Base-by-base conservation (phyloP, 2,888 invertebrate species). In the Rhamnusium bicolor region DNA sequence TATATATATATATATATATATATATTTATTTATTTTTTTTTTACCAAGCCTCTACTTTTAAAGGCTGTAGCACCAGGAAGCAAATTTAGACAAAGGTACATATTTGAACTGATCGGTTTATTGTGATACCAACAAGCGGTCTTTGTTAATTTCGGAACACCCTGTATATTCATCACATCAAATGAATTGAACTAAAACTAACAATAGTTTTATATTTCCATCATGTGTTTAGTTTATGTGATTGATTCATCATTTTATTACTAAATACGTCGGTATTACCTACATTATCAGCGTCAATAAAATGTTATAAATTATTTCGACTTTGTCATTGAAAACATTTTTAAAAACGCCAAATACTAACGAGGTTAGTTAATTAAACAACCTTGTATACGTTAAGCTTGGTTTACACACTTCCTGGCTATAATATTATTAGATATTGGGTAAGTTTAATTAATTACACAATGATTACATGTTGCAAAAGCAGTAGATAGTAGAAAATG, bases 371-470 rank as follows among this genome's bases (percentile, higher is more conserved):
- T 58, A 58, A 58, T 58, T 58, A 12, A 58, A 27, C 18, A 58
- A 58, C 58, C 58, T 58, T 58, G 58, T 16, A 16, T 58, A 29
- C 18, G 58, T 32, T 32, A 58, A 32, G 58, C 58, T 32, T 58
- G 58, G 58, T 58, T 58, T 58, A n/a, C 58, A 58, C 58, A 58
- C 32, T 58, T 58, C 58, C 58, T 58, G 58, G 29, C 58, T 18
- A 32, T 32, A 58, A n/a, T 14, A 14, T 40, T 1, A 12, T 10
- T n/a, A n/a, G 10, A 40, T n/a, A n/a, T 40, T 40, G 40, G n/a
- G 40, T 40, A 40, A 40, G 40, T 40, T 40, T n/a, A 40, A 40
- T 40, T 10, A 40, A 40, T 40, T 10, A 40, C 40, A n/a, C 40
- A 40, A 40, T 40, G 2, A n/a, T 40, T 40, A 40, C 4, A n/a